Evolutionary conservation across 2,113 vertebrate species (phyloP).

Genomic region (Colius striatus): DNA sequence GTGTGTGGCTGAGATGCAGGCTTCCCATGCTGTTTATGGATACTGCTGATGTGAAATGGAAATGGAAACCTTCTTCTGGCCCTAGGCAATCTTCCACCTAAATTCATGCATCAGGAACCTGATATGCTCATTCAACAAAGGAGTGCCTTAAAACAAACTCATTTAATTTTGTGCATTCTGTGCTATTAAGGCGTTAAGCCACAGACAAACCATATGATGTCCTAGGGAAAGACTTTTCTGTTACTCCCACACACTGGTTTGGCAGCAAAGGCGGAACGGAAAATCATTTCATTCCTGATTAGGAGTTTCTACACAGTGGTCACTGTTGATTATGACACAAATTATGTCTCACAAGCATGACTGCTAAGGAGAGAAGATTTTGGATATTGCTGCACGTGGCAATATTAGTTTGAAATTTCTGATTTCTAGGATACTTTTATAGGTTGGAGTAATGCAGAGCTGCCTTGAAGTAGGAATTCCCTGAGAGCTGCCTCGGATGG

Average conservation of each 20-base stretch:
- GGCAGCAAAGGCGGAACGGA: background rate
- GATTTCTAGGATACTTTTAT: background rate
- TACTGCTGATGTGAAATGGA: background rate
- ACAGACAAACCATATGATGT: background rate
- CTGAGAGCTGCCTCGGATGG: background rate
- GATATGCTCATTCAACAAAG: background rate
- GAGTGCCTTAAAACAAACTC: background rate
- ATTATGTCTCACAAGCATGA: background rate
- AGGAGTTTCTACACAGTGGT: background rate
- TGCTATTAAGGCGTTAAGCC: background rate
- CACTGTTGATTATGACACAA: background rate
- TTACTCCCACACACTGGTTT: background rate
- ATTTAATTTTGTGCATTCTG: background rate
- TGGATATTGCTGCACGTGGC: background rate
- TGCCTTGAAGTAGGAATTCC: background rate
- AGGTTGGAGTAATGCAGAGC: background rate
- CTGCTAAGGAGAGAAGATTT: background rate
- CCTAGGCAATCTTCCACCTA: background rate
- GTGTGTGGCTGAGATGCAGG: background rate
- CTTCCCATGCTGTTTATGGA: background rate
- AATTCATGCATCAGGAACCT: background rate
- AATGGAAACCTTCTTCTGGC: background rate
- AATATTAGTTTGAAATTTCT: background rate
- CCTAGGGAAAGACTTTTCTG: background rate
- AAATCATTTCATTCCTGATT: background rate